These are phyloP conservation scores for Cervus canadensis DNA, from an alignment of 2,113 vertebrate species.

Conservation along the genomic window DNA sequence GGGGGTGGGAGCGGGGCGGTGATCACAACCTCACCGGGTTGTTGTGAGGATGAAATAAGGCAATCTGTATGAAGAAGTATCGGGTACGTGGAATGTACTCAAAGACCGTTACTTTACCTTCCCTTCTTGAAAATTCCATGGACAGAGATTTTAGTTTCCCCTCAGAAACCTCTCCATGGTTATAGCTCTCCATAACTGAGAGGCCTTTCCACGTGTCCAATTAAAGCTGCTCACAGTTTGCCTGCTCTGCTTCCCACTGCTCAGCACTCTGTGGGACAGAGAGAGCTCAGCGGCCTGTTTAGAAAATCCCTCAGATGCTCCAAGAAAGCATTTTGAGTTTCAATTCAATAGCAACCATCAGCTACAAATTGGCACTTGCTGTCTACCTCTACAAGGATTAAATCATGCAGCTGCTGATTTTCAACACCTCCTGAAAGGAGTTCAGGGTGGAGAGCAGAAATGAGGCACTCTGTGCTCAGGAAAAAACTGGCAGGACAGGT, in stretches of 20 bases:
- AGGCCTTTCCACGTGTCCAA: background rate
- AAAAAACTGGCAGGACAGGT: background rate
- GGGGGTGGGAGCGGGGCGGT: background rate
- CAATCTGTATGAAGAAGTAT: background rate
- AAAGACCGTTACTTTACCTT: background rate
- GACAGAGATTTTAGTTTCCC: background rate
- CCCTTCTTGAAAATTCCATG: background rate
- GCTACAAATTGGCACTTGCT: background rate
- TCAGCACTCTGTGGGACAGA: background rate
- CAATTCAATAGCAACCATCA: background rate
- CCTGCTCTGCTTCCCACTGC: background rate
- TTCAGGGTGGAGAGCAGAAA: background rate
- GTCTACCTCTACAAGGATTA: background rate
- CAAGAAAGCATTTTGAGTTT: background rate
- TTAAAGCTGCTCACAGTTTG: background rate
- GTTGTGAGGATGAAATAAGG: conserved; percentile 44
- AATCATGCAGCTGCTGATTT: background rate
- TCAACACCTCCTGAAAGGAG: background rate
- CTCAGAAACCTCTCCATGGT: background rate
- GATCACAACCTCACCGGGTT: background rate
- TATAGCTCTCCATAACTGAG: background rate
- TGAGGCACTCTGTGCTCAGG: background rate
- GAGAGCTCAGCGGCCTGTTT: conserved; percentile 13
- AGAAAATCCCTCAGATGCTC: background rate
- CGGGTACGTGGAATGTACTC: background rate